A percentile compares a stretch with the other conserved stretches of the same genome.
phyloP scores from a whole-genome alignment of 2,113 vertebrate species.

The Coracopsis vasa region DNA sequence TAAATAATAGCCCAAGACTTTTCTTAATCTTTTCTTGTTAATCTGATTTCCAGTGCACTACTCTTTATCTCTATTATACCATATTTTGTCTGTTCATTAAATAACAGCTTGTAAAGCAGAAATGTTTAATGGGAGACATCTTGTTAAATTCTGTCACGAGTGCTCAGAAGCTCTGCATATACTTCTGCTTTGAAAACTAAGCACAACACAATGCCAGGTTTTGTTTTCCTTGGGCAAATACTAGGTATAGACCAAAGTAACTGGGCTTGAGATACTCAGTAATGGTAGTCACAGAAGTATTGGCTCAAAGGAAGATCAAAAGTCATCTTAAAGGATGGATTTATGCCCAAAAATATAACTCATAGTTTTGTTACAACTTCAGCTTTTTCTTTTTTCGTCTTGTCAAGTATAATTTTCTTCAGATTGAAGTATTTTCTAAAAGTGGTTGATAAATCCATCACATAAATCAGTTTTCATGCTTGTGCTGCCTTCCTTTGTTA shows the following conservation, averaged over 20 bases:
- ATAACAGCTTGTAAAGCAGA: not conserved
- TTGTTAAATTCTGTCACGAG: not conserved
- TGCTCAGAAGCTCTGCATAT: not conserved
- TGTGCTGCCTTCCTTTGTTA: accelerated
- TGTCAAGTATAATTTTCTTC: not conserved
- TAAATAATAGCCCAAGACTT: not conserved
- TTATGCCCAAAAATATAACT: not conserved
- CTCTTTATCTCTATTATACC: not conserved
- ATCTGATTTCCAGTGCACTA: not conserved
- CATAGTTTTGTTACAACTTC: not conserved
- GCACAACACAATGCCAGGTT: not conserved
- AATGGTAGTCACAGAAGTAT: not conserved
- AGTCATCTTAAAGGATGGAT: not conserved
- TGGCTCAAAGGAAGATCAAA: not conserved
- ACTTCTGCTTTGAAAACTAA: not conserved
- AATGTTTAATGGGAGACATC: not conserved
- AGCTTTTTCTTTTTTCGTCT: not conserved
- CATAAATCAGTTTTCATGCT: not conserved
- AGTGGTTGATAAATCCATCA: not conserved
- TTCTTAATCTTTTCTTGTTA: not conserved
- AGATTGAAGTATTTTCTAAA: not conserved
- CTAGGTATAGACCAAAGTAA: not conserved
- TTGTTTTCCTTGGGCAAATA: not conserved
- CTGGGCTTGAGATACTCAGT: not conserved
- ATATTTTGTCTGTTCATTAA: not conserved